A percentile compares a stretch with the other conserved stretches of the same genome.
Conservation (phyloP, 2,113 vertebrate genomes). For the Erinaceus europaeus region DNA sequence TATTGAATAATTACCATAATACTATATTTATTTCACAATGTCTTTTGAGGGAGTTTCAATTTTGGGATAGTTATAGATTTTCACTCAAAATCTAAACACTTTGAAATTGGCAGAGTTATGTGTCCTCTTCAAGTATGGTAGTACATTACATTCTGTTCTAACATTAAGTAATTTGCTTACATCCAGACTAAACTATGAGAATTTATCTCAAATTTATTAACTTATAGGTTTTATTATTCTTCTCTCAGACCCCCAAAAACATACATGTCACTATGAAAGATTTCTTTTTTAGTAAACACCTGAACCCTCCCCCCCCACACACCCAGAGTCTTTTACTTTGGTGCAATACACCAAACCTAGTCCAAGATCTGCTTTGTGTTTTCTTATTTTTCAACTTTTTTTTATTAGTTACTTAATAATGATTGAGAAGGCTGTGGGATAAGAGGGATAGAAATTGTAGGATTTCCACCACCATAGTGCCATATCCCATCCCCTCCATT, state of each 20-base stretch:
- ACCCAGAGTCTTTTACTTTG: too few relatives aligned
- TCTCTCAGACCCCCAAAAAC: not conserved
- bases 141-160: not conserved
- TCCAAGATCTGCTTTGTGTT: too few relatives aligned
- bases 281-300: not conserved
- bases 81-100: not conserved
- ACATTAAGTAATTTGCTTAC: not conserved
- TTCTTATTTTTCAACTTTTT: too few relatives aligned
- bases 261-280: not conserved
- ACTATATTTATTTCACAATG: constrained; percentile 9
- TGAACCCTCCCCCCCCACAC: too few relatives aligned
- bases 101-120: not conserved
- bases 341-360: too few relatives aligned
- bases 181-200: not conserved
- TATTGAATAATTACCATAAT: not conserved
- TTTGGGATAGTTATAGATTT: not conserved
- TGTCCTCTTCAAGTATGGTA: not conserved
- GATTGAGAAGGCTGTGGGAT: too few relatives aligned
- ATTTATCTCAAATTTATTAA: not conserved
- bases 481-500: too few relatives aligned
- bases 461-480: too few relatives aligned
- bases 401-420: too few relatives aligned
- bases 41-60: not conserved
- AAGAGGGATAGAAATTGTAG: too few relatives aligned
- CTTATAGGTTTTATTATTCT: not conserved